Percentiles rank a stretch among this genome's conserved stretches.
Evolutionary conservation across 2,888 invertebrate genomes (phyloP).

Genomic region (Hesperia comma): DNA sequence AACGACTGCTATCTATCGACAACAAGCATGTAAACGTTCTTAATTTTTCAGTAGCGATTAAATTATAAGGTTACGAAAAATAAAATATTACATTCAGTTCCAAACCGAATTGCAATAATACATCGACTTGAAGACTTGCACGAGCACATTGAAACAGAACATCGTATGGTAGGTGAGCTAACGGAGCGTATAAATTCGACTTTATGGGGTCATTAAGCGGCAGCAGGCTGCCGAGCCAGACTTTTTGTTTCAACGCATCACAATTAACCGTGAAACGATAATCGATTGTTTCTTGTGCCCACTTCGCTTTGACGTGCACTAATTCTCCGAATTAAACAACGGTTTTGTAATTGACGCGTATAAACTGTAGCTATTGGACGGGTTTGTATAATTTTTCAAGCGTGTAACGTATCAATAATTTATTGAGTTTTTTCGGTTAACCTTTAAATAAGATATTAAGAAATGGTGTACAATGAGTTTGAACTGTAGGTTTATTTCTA

Average conservation of each 20-base stretch:
- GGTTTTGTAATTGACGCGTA: slow-evolving; percentile 28
- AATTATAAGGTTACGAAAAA: too few relatives aligned
- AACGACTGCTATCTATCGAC: too few relatives aligned
- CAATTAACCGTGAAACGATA: slow-evolving; percentile 78
- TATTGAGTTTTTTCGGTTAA: too few relatives aligned
- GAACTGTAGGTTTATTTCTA: too few relatives aligned
- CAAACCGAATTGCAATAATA: neutral
- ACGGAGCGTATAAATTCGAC: slow-evolving; percentile 74
- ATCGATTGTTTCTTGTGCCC: slow-evolving; percentile 70
- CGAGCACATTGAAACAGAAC: slow-evolving; percentile 20
- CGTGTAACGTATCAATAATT: neutral
- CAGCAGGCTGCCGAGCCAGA: slow-evolving; percentile 61
- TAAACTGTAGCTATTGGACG: slow-evolving; percentile 15
- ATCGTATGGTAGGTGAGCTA: slow-evolving; percentile 60
- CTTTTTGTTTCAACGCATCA: slow-evolving; percentile 66
- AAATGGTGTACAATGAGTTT: too few relatives aligned
- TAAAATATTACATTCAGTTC: neutral
- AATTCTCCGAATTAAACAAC: slow-evolving; percentile 46
- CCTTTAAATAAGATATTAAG: too few relatives aligned
- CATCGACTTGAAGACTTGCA: slow-evolving; percentile 3
- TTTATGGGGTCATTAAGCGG: slow-evolving; percentile 77
- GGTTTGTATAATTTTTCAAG: slow-evolving; percentile 42
- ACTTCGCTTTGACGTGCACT: slow-evolving; percentile 51
- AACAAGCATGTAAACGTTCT: too few relatives aligned
- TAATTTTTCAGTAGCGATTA: too few relatives aligned